phyloP scores from a whole-genome alignment of 37 sponge, comb jelly and placozoan genomes.

The Cliona cf. orientalis region DNA sequence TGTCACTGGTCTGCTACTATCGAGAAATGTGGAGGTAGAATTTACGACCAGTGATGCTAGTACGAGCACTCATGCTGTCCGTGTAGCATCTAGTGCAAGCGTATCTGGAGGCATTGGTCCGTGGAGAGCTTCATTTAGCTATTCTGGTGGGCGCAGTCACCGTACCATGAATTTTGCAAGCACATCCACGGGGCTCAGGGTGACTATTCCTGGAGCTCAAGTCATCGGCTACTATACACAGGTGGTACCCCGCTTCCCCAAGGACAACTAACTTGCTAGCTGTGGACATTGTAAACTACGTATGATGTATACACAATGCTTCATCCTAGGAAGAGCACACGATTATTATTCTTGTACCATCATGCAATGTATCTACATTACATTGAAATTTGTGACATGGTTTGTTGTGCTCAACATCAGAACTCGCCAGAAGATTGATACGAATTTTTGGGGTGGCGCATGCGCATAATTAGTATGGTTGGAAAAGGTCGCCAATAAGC shows the following conservation, averaged over 20 bases:
- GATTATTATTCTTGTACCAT: too few species aligned
- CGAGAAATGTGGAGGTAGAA: conserved; percentile 18
- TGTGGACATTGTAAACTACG: background rate
- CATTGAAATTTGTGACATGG: too few species aligned
- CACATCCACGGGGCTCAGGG: conserved; percentile 5
- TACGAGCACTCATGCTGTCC: background rate
- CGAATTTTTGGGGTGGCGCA: too few species aligned
- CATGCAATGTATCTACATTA: too few species aligned
- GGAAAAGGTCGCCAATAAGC: too few species aligned
- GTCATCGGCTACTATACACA: conserved; percentile 44
- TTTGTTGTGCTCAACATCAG: too few species aligned
- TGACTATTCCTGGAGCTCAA: conserved; percentile 21
- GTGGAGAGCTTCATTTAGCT: background rate
- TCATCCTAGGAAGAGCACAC: too few species aligned
- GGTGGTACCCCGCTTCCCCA: conserved; percentile 26
- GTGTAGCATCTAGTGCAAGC: background rate
- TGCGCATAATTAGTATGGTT: too few species aligned
- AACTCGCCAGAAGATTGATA: too few species aligned
- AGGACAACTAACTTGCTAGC: too few species aligned
- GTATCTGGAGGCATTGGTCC: background rate
- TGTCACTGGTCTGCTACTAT: conserved; percentile 22
- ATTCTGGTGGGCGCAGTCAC: background rate
- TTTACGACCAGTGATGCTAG: background rate
- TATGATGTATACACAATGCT: too few species aligned
- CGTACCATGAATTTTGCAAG: background rate